phyloP scores from a whole-genome alignment of 2,797 vertebrate genomes.

The Eulemur coronatus region DNA sequence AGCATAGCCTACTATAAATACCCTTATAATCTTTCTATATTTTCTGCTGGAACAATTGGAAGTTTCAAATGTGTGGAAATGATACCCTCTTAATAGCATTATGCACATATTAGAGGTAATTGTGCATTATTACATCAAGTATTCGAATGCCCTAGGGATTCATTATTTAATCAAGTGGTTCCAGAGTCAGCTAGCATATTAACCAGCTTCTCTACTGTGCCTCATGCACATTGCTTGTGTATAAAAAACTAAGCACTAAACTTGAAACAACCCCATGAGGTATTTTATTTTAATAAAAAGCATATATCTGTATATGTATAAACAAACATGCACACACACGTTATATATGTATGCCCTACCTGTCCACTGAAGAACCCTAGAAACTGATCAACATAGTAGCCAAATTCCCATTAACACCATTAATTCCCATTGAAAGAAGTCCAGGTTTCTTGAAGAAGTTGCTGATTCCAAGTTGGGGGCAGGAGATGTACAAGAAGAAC shows the following conservation, averaged over 20 bases:
- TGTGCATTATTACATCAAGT: not conserved
- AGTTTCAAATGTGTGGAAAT: not conserved
- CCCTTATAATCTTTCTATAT: not conserved
- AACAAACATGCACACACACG: not conserved
- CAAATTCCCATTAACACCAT: not conserved
- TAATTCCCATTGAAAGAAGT: slow-evolving; percentile 8
- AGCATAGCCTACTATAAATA: not conserved
- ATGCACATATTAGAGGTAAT: not conserved
- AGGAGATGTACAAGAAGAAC: not conserved
- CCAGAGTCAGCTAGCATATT: not conserved
- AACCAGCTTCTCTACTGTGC: slow-evolving; percentile 10
- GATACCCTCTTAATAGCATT: not conserved
- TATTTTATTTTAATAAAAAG: slow-evolving; percentile 55
- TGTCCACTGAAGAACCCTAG: not conserved
- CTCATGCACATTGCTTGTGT: not conserved
- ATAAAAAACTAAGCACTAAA: slow-evolving; percentile 39
- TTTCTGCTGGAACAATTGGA: slow-evolving; percentile 16
- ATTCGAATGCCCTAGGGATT: not conserved
- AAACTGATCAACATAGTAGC: not conserved
- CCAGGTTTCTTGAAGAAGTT: slow-evolving; percentile 1
- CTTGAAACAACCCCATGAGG: not conserved
- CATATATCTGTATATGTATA: not conserved
- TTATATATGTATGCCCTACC: not conserved
- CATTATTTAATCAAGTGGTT: not conserved
- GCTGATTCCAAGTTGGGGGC: not conserved